Evolutionary conservation across 2,888 invertebrate genomes (phyloP).

Genomic region (Erpobdella octoculata): DNA sequence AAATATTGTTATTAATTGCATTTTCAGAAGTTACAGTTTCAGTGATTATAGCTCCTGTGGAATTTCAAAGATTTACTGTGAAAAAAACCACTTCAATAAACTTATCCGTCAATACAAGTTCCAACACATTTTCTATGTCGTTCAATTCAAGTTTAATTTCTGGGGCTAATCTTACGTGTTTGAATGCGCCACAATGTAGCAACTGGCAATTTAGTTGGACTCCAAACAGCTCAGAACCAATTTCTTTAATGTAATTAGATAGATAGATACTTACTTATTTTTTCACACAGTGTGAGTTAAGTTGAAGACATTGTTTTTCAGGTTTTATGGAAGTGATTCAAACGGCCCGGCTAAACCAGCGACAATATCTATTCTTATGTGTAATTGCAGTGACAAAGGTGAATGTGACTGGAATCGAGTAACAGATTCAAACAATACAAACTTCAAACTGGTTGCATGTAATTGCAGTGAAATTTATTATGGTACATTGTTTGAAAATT

Average conservation of each 20-base stretch:
- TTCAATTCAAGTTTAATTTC: not conserved
- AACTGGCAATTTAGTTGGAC: not conserved
- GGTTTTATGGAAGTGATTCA: constrained; percentile 15
- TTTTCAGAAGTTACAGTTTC: not conserved
- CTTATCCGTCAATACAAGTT: not conserved
- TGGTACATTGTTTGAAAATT: not conserved
- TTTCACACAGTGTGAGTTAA: too few species aligned
- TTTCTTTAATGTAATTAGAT: not conserved
- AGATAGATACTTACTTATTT: too few species aligned
- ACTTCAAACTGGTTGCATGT: not conserved
- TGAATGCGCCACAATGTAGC: not conserved
- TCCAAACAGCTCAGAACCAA: not conserved
- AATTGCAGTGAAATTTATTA: not conserved
- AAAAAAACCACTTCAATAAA: constrained; percentile 9
- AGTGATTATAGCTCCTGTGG: not conserved
- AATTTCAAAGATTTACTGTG: constrained; percentile 1
- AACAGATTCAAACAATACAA: not conserved
- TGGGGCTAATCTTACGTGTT: not conserved
- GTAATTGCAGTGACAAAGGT: constrained; percentile 24
- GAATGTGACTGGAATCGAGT: constrained; percentile 13
- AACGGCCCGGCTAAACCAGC: constrained; percentile 4
- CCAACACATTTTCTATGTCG: not conserved
- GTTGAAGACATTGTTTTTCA: constrained; percentile 10
- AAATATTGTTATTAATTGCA: not conserved
- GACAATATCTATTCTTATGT: constrained; percentile 10